Conservation (phyloP, 1,140 invertebrate species). For the Aradophagus sp. region DNA sequence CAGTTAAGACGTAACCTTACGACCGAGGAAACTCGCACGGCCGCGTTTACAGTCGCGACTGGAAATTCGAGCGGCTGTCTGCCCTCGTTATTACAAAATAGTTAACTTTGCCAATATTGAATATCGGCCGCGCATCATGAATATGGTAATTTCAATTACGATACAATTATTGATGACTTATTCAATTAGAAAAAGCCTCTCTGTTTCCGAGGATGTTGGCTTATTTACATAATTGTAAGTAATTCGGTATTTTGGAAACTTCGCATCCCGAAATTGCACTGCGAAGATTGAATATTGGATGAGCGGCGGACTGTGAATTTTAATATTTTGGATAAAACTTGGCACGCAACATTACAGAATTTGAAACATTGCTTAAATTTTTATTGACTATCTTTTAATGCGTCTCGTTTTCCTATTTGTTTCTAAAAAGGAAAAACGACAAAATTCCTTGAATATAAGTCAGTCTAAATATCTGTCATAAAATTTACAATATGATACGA, state of each 20-base stretch:
- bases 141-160: slow-evolving; percentile 49
- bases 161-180: slow-evolving; percentile 39
- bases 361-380: too few relatives aligned
- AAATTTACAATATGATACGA: too few relatives aligned
- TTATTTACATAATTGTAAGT: slow-evolving; percentile 52
- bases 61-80: slow-evolving; percentile 33
- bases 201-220: slow-evolving; percentile 3
- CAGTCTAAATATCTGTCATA: not conserved
- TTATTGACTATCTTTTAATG: too few relatives aligned
- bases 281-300: slow-evolving; percentile 44
- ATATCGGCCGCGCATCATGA: slow-evolving; percentile 41
- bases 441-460: too few relatives aligned
- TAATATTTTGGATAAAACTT: not conserved
- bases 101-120: slow-evolving; percentile 44
- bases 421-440: too few relatives aligned
- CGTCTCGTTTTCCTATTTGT: not conserved
- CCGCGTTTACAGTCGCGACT: slow-evolving; percentile 16
- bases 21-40: slow-evolving; percentile 11
- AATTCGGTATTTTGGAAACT: slow-evolving; percentile 45
- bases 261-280: slow-evolving; percentile 31
- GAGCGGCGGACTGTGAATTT: slow-evolving; percentile 17
- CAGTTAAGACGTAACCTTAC: too few relatives aligned
- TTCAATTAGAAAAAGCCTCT: slow-evolving; percentile 46
- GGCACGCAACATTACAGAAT: too few relatives aligned
- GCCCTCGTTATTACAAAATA: slow-evolving; percentile 40